Conservation (phyloP, 2,888 invertebrate species). For the Meloe dianella region DNA sequence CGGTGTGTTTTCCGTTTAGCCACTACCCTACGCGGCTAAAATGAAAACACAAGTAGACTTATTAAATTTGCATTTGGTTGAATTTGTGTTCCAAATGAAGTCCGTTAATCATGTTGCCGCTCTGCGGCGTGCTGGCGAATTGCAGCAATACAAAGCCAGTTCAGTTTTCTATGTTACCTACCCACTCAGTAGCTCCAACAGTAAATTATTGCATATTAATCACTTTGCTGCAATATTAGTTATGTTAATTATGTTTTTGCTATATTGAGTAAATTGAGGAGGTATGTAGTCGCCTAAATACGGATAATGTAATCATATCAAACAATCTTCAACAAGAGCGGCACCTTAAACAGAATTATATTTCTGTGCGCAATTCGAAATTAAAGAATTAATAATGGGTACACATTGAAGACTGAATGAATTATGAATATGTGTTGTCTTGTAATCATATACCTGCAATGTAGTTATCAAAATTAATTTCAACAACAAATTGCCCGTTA, state of each 20-base stretch:
- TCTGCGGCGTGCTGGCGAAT: conserved; percentile 50
- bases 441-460: conserved; percentile 32
- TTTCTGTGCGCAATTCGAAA: background rate
- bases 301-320: too few relatives aligned
- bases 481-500: conserved; percentile 50
- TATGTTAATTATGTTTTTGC: conserved; percentile 59
- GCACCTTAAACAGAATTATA: too few relatives aligned
- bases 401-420: conserved; percentile 36
- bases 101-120: conserved; percentile 58
- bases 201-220: conserved; percentile 62
- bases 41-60: conserved; percentile 56
- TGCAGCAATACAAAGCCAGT: conserved; percentile 53
- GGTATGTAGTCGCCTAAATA: conserved; percentile 43
- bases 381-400: conserved; percentile 36
- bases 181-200: conserved; percentile 55
- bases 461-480: conserved; percentile 50
- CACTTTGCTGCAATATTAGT: conserved; percentile 61
- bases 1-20: background rate
- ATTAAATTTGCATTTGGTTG: conserved; percentile 61
- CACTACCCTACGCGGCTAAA: conserved; percentile 27
- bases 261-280: conserved; percentile 53
- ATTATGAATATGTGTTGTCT: conserved; percentile 39
- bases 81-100: conserved; percentile 61
- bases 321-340: too few relatives aligned
- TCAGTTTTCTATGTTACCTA: conserved; percentile 57